phyloP scores from a whole-genome alignment of 2,888 invertebrate species.

The Parapristionchus giblindavisi region DNA sequence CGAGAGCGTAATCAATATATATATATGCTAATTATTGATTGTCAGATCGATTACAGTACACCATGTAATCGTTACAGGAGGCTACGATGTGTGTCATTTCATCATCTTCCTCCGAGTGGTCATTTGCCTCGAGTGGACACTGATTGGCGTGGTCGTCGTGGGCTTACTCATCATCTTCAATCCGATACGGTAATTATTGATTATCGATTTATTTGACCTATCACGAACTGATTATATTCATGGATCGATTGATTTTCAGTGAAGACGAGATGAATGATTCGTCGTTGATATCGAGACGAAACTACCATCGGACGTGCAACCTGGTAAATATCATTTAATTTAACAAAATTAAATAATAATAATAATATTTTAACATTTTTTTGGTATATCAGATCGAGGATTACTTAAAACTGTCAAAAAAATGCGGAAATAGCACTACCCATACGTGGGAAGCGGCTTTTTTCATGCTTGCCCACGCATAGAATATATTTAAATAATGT shows the following conservation, averaged over 20 bases:
- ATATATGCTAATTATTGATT: no score
- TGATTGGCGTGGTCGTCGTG: constrained; percentile 58
- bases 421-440: no score
- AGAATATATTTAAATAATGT: no score
- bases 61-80: constrained; percentile 23
- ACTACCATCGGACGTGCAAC: constrained; percentile 56
- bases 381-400: no score
- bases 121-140: constrained; percentile 63
- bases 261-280: constrained; percentile 58
- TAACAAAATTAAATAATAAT: neutral
- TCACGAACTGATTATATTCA: neutral
- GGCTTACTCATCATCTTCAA: constrained; percentile 57
- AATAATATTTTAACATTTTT: neutral
- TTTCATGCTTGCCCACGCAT: no score
- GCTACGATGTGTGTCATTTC: constrained; percentile 32
- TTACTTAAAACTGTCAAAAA: no score
- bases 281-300: constrained; percentile 52
- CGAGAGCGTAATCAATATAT: no score
- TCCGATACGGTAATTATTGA: constrained; percentile 46
- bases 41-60: no score
- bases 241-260: neutral
- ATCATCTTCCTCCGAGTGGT: constrained; percentile 47
- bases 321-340: constrained; percentile 46
- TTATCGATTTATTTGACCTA: neutral
- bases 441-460: no score